These are phyloP conservation scores for Neosilurus mollespiculum DNA, from an alignment of 2,797 vertebrate genomes.

Conservation along the genomic window DNA sequence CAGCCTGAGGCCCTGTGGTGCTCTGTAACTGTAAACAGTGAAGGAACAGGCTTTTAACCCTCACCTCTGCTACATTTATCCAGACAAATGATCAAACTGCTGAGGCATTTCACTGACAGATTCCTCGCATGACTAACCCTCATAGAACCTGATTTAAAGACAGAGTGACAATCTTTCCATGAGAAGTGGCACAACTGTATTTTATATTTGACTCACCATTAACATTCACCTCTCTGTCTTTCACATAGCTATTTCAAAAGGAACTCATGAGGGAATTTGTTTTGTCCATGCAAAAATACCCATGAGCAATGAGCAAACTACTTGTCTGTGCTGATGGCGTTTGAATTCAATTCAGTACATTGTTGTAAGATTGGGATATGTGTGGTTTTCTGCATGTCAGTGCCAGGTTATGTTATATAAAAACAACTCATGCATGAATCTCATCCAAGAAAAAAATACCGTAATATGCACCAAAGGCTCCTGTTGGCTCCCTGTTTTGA, in stretches of 20 bases:
- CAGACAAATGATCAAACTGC: conserved; percentile 46
- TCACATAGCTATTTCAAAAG: not conserved
- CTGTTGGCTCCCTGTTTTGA: conserved; percentile 40
- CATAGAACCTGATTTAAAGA: conserved; percentile 36
- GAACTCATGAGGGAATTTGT: not conserved
- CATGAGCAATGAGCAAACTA: not conserved
- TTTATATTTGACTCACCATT: not conserved
- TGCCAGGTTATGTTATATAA: conserved; percentile 17
- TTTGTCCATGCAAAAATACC: not conserved
- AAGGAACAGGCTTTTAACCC: conserved; percentile 60
- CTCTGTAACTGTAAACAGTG: conserved; percentile 57
- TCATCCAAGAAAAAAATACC: conserved; percentile 18
- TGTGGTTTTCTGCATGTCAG: not conserved
- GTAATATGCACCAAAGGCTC: conserved; percentile 17
- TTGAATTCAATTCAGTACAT: not conserved
- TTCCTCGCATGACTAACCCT: conserved; percentile 18
- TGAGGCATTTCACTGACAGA: conserved; percentile 22
- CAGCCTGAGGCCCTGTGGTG: conserved; percentile 51
- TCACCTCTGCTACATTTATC: conserved; percentile 53
- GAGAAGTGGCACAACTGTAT: conserved; percentile 4
- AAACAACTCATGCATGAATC: conserved; percentile 3
- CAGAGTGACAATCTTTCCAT: conserved; percentile 6
- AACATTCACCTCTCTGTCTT: not conserved
- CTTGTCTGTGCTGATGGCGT: not conserved
- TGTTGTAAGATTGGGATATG: not conserved